phyloP scores from a whole-genome alignment of 2,113 vertebrate genomes.

The Balaeniceps rex region DNA sequence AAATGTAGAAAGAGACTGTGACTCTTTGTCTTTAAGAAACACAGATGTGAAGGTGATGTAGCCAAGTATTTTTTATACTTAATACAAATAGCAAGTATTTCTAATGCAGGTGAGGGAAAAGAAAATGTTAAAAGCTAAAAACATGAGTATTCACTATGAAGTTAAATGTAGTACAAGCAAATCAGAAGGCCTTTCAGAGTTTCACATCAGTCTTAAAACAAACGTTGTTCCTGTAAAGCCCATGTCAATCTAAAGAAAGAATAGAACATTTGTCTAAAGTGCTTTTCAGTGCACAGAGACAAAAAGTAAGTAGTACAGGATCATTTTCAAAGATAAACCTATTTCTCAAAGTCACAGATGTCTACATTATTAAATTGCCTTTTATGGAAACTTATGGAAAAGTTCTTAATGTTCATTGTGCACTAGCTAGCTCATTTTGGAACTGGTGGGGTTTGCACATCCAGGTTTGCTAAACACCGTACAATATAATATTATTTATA shows the following conservation, averaged over 20 bases:
- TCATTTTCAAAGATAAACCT: background rate
- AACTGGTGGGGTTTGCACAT: background rate
- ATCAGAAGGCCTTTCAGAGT: background rate
- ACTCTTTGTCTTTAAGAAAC: background rate
- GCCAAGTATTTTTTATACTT: background rate
- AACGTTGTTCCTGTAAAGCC: background rate
- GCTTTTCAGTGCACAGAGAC: background rate
- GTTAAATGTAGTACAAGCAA: background rate
- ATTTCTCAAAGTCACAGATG: background rate
- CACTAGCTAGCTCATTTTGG: background rate
- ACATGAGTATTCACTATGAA: background rate
- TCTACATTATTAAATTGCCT: background rate
- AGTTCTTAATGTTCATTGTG: background rate
- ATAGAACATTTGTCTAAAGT: background rate
- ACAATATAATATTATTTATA: background rate
- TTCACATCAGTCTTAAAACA: background rate
- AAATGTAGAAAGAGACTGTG: background rate
- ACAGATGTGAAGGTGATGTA: background rate
- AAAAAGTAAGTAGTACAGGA: background rate
- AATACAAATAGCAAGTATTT: background rate
- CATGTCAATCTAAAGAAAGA: background rate
- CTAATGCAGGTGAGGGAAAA: background rate
- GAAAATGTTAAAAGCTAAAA: background rate
- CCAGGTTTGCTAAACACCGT: background rate
- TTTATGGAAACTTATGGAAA: background rate